Evolutionary conservation across 2,797 vertebrate species (phyloP).

Genomic region (Urophycis tenuis): DNA sequence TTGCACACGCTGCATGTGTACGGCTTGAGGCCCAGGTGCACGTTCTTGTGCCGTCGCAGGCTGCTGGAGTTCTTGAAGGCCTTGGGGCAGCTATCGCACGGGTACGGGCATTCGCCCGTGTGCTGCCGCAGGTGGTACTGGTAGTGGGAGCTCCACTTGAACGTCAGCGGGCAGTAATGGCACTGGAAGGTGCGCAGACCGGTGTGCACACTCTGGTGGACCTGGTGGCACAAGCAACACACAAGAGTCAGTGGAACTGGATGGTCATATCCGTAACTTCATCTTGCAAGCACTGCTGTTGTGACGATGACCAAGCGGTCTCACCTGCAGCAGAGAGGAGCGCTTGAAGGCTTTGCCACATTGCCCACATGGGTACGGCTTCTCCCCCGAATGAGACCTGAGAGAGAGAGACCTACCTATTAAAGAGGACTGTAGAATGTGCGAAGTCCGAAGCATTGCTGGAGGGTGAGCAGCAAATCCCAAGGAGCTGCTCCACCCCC

Average conservation of each 20-base stretch:
- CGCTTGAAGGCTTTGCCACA: conserved; percentile 81
- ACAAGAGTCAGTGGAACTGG: background rate
- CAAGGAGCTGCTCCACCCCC: too few species aligned
- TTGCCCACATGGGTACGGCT: conserved; percentile 77
- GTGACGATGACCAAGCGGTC: background rate
- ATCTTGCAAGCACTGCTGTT: background rate
- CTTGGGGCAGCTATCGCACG: conserved; percentile 84
- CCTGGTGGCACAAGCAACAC: conserved; percentile 44
- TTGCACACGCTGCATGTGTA: conserved; percentile 81
- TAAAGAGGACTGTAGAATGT: conserved; percentile 9
- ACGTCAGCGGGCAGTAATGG: conserved; percentile 84
- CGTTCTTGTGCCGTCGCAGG: conserved; percentile 85
- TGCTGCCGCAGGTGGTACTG: conserved; percentile 93
- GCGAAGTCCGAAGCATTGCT: too few species aligned
- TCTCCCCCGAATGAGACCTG: conserved; percentile 79
- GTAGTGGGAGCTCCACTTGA: conserved; percentile 92
- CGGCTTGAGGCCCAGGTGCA: conserved; percentile 85
- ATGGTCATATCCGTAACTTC: background rate
- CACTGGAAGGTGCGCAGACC: conserved; percentile 86
- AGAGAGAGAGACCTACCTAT: conserved; percentile 23
- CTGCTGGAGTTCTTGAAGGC: conserved; percentile 93
- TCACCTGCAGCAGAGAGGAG: conserved; percentile 76
- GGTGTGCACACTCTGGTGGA: conserved; percentile 86
- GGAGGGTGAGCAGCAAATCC: too few species aligned
- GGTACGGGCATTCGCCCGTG: conserved; percentile 88